These are phyloP conservation scores for Acleris sparsana DNA, from an alignment of 2,888 invertebrate genomes.

Conservation along the genomic window DNA sequence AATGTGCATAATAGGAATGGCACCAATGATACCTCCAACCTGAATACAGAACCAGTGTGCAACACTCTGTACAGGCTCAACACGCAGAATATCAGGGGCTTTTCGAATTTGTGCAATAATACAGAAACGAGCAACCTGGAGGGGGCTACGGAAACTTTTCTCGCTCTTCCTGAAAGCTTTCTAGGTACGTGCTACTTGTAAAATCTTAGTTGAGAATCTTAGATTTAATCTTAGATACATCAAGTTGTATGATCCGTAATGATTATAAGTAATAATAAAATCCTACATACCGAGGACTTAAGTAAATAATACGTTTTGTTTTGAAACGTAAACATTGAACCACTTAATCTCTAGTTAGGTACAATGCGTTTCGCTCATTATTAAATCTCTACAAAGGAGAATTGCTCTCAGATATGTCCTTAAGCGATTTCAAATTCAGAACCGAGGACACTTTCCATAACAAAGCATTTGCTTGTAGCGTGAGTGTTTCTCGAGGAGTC, in stretches of 20 bases:
- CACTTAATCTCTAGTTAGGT: no score
- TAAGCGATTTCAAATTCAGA: constrained; percentile 13
- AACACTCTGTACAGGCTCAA: constrained; percentile 71
- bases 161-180: constrained; percentile 46
- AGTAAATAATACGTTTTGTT: no score
- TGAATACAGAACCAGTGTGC: constrained; percentile 59
- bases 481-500: no score
- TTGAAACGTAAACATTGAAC: no score
- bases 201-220: constrained; percentile 18
- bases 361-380: not conserved
- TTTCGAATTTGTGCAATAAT: constrained; percentile 46
- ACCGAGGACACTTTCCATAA: constrained; percentile 16
- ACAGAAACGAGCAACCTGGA: constrained; percentile 56
- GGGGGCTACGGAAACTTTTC: constrained; percentile 46
- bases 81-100: constrained; percentile 53
- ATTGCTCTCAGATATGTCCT: constrained; percentile 10
- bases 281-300: no score
- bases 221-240: constrained; percentile 17
- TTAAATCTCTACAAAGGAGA: constrained; percentile 5
- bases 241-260: constrained; percentile 15
- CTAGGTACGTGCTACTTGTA: constrained; percentile 48
- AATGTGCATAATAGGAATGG: constrained; percentile 41
- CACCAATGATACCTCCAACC: constrained; percentile 42
- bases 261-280: constrained; percentile 4
- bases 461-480: constrained; percentile 4